Evolutionary conservation across 1,140 invertebrate genomes (phyloP), one percentile per base, ranked within the genome.

Genomic region (Magallana angulata): DNA sequence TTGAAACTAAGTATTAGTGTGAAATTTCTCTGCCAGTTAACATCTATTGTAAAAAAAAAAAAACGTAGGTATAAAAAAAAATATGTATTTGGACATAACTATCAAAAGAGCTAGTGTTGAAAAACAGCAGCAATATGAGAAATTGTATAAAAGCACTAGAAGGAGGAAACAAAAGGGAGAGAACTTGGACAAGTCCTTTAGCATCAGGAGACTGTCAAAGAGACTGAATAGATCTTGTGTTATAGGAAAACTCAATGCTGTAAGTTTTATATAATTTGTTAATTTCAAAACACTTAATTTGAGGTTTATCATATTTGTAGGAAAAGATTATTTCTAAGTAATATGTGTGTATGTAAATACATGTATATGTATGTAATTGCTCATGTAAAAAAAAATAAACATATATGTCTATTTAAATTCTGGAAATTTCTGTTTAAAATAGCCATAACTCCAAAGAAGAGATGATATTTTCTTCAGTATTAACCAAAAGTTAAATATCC

Each of bases 71-170:
- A 76, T 71, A 3, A 76, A 36, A 18, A 11, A 18, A 18, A 11
- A 87, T 56, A 89, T 89, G 88, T 89, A 89, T 89, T 59, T 89
- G 58, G 88, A 89, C 58, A 84, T 87, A 18, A 87, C 82, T 36
- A 81, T 89, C 4, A 89, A 80, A 60, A 85, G 88, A 81, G 81
- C 88, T 57, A 62, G 81, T 24, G 58, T 89, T 71, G 88, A 89
- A 56, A 84, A 82, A 82, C 88, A 87, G 36, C 68, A 86, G 24
- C 85, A 89, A 82, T 89, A 64, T 81, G 88, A 89, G 16, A 84
- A 71, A 85, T 57, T 89, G 4, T 87, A 80, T 87, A 36, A 87
- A 16, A 81, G 84, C 18, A 84, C 58, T 48, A 57, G 56, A 80
- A 57, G 85, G 18, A 85, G 57, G 48, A 57, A 86, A 62, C 8